Base-by-base conservation (phyloP, 2,113 vertebrate genomes). In the Microtus richardsoni region DNA sequence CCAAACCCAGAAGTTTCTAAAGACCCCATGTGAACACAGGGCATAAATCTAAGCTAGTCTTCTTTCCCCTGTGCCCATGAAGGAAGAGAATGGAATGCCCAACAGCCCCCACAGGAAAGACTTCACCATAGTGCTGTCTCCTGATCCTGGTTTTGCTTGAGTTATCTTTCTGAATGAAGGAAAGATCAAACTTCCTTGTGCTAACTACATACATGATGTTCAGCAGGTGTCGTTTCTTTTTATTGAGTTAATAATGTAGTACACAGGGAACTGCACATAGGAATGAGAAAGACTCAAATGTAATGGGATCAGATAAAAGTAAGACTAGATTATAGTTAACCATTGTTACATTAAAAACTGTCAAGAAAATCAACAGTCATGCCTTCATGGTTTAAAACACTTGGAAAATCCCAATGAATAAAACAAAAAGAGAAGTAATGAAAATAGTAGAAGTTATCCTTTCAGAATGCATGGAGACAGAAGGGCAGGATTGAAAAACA, bases 391-490 rank as follows among this genome's bases (percentile, higher is more conserved):
- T 93, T 86, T 92, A 85, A 95, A 58, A 19, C 3, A 79, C 30
- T 82, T 73, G 54, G 52, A n/a, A 89, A 94, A 26, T 3, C 28
- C 83, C 5, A 44, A 75, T 66, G 39, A 75, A 30, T 79, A 44
- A 54, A 33, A 88, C 71, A 54, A 47, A 80, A 74, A 92, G 19
- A 70, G 14, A 79, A 82, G 89, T 95, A 92, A 41, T 71, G 17
- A 88, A 93, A 93, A 83, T 86, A 94, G 8, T 39, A 91, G 66
- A 84, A n/a, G 41, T 70, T 82, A 21, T 91, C n/a, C 44, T 88
- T 96, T 95, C 85, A 92, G 82, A 86, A 95, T 92, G 73, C n/a
- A 90, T 30, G 30, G 47, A 9, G 92, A 82, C 4, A 91, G 52
- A 80, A 36, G 89, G 33, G 52, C 1, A 33, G 2, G 52, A 90